Conservation (phyloP, 1,140 invertebrate species). For the Drosophila nasuta region DNA sequence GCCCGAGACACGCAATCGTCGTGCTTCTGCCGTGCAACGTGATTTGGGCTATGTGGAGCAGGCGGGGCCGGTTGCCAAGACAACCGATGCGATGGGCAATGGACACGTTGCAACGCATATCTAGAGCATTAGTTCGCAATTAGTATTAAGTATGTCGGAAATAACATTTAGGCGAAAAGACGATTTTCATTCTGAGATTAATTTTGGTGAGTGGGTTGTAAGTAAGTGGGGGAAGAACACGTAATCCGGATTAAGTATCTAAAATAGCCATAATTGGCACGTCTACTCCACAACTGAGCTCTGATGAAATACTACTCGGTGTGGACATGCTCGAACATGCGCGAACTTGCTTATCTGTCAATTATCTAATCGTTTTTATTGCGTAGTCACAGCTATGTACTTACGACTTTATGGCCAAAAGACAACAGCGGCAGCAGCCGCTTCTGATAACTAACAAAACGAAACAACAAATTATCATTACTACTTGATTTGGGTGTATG, state of each 20-base stretch:
- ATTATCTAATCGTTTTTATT: constrained; percentile 6
- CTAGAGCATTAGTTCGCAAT: constrained; percentile 24
- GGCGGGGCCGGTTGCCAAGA: constrained; percentile 54
- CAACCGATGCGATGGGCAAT: constrained; percentile 34
- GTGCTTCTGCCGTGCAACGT: constrained; percentile 60
- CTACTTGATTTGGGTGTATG: background rate
- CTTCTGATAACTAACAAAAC: constrained; percentile 1
- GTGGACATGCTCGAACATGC: background rate
- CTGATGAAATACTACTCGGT: constrained; percentile 1
- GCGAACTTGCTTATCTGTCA: background rate
- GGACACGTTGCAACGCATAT: constrained; percentile 63
- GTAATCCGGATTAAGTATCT: background rate
- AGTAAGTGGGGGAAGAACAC: too few species aligned
- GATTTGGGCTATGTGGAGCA: constrained; percentile 61
- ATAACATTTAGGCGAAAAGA: background rate
- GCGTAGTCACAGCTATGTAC: background rate
- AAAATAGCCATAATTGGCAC: background rate
- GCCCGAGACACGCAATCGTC: constrained; percentile 67
- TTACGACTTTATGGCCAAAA: constrained; percentile 1
- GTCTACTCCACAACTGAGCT: background rate
- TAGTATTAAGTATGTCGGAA: constrained; percentile 11
- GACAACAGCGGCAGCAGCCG: background rate
- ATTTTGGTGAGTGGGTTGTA: too few species aligned
- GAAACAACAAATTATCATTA: background rate
- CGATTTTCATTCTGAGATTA: background rate